Base-by-base conservation (phyloP, 2,113 vertebrate species). In the Oncorhynchus clarkii region DNA sequence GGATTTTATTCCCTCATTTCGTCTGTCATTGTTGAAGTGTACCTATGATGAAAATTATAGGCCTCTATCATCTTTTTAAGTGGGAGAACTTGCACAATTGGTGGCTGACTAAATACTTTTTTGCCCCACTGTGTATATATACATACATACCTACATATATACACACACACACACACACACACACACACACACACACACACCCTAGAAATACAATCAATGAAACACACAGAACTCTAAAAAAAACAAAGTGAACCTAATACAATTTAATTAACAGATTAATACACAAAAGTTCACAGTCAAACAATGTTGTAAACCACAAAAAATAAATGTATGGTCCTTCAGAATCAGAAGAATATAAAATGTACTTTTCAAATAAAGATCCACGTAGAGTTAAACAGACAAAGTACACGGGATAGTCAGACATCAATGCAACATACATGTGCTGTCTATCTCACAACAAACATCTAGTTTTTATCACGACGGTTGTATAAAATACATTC, bases 251-350 rank as follows among this genome's bases (percentile, higher is more conserved):
- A 22, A 1, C 73, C 67, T 82, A 65, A 72, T 80, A 84, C 82
- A 83, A 86, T 85, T 82, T 87, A 82, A 82, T 86, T 74, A 70
- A 74, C 78, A 82, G 18, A 31, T 16, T 16, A 74, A 51, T 67
- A n/a, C 24, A 85, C 20, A 34, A 84, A 62, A 86, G 83, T 78
- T 75, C 24, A 73, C 77, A 26, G 62, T 84, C 79, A 68, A 76
- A 70, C 14, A 27, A 78, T 78, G 76, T 60, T 75, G 51, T 39
- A 81, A 73, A 75, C 49, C 71, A 72, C 82, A 85, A 75, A 86
- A 83, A 68, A 77, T 57, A 29, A 22, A 64, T 67, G 80, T 26
- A 65, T 65, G 24, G 24, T 62, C 64, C 64, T 78, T 70, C 75
- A 80, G 74, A 75, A 85, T 79, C 20, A 75, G 59, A 82, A 69